These are phyloP conservation scores for Eupsilia transversa DNA, from an alignment of 2,888 invertebrate genomes.

Conservation along the genomic window DNA sequence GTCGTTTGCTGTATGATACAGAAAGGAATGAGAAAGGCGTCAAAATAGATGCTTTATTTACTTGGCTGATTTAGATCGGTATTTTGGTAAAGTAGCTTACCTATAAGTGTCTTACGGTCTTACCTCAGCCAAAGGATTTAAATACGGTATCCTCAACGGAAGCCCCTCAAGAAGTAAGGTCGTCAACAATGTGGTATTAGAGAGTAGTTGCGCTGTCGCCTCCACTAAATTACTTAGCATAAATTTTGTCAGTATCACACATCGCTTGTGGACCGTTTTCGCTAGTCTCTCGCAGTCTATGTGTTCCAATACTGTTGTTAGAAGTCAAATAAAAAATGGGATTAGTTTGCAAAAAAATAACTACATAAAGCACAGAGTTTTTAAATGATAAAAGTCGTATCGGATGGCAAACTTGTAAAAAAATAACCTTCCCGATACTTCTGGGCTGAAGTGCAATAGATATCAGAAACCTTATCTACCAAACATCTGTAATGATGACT, in stretches of 20 bases:
- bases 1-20: not conserved
- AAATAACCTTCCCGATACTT: not conserved
- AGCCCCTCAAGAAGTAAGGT: slow-evolving; percentile 93
- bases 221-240: slow-evolving; percentile 92
- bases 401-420: not conserved
- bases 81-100: not conserved
- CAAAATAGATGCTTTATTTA: not conserved
- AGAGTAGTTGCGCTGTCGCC: slow-evolving; percentile 91
- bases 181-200: slow-evolving; percentile 91
- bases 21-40: not conserved
- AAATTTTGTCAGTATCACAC: slow-evolving; percentile 93
- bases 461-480: slow-evolving; percentile 14
- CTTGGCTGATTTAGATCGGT: not conserved
- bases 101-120: slow-evolving; percentile 22
- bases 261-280: slow-evolving; percentile 91
- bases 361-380: not conserved
- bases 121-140: slow-evolving; percentile 91
- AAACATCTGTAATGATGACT: slow-evolving; percentile 12
- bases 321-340: not conserved
- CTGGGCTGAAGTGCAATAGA: slow-evolving; percentile 16
- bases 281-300: slow-evolving; percentile 91
- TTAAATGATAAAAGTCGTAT: not conserved
- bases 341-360: not conserved
- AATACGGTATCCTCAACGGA: slow-evolving; percentile 92
- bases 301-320: slow-evolving; percentile 84